phyloP scores from a whole-genome alignment of 2,113 vertebrate species.

The Macrotis lagotis region DNA sequence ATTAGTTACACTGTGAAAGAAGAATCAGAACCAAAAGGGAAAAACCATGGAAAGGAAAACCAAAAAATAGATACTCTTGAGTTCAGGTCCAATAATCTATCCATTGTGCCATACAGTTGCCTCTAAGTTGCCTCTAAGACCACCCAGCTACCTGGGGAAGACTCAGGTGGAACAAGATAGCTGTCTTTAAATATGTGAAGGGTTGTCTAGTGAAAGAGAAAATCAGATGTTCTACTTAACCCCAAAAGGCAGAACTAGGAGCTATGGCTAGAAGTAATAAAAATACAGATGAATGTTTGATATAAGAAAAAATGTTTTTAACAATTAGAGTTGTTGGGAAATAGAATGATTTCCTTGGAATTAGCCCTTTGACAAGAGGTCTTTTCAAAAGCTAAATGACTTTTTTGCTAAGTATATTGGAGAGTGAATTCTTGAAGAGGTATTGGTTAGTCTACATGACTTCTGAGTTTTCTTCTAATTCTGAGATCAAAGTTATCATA shows the following conservation, averaged over 20 bases:
- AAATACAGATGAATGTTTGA: background rate
- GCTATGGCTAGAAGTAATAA: background rate
- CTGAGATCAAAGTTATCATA: background rate
- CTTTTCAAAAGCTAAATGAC: background rate
- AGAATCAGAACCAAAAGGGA: too few species aligned
- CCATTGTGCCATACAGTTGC: background rate
- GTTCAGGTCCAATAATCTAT: background rate
- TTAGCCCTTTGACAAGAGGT: background rate
- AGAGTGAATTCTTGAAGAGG: background rate
- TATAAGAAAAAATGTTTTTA: background rate
- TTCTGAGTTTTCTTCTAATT: background rate
- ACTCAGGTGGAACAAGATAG: background rate
- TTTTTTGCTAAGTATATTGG: background rate
- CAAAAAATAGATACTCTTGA: too few species aligned
- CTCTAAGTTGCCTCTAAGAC: background rate
- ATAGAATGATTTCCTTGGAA: background rate
- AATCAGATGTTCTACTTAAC: background rate
- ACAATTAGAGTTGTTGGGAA: background rate
- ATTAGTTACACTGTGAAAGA: too few species aligned
- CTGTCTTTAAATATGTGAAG: background rate
- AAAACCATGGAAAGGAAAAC: too few species aligned
- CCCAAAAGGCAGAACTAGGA: background rate
- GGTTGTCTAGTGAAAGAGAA: background rate
- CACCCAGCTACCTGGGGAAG: background rate
- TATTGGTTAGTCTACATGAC: background rate